Conservation (phyloP, 2,113 vertebrate genomes). For the Thinocorus orbignyianus region DNA sequence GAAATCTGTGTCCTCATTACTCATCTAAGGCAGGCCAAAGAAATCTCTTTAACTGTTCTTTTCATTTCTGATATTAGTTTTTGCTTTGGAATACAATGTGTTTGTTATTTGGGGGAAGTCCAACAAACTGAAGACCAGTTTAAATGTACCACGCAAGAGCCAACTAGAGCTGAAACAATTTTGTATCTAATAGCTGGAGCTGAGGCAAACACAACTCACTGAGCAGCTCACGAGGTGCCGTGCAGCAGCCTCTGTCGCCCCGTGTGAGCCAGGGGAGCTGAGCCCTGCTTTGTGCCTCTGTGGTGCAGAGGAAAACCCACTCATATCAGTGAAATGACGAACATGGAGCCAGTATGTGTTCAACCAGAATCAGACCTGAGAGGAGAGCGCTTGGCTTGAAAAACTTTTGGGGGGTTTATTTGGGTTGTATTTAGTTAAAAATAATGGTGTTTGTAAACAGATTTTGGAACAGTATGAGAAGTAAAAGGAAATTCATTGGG, state of each 20-base stretch:
- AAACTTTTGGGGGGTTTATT: not conserved
- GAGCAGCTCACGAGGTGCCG: not conserved
- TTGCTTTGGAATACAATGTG: not conserved
- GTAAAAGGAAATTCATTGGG: not conserved
- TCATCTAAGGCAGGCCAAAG: not conserved
- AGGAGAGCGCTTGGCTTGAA: not conserved
- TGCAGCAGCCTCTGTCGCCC: not conserved
- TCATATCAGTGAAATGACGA: not conserved
- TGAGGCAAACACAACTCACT: not conserved
- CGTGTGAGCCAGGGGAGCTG: not conserved
- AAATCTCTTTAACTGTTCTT: slow-evolving; percentile 14
- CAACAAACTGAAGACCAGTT: not conserved
- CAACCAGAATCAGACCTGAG: not conserved
- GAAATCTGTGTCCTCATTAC: not conserved
- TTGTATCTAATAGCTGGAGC: not conserved
- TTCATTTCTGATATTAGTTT: not conserved
- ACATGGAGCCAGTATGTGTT: not conserved
- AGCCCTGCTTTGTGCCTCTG: not conserved
- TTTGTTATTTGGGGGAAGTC: not conserved
- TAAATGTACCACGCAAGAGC: not conserved
- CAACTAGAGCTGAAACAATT: not conserved
- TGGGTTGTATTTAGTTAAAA: not conserved
- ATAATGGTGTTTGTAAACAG: not conserved
- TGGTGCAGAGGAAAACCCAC: not conserved
- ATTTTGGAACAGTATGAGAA: not conserved